These are phyloP conservation scores for Paelopatides confundens DNA, from an alignment of 53 echinoderm and acorn worm genomes.

Conservation along the genomic window DNA sequence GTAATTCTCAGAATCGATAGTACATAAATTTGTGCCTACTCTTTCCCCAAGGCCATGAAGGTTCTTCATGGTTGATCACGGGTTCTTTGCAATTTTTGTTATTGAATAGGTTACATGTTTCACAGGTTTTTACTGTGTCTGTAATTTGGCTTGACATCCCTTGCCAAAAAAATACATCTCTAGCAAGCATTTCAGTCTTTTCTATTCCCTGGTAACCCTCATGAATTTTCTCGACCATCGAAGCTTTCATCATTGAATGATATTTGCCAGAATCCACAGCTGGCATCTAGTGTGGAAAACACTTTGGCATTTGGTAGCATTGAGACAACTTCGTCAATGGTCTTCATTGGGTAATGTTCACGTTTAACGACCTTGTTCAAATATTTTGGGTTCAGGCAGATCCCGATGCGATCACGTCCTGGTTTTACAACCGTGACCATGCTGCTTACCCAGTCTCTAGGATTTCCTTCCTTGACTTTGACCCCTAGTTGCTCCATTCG, in stretches of 20 bases:
- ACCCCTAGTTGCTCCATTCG: too few relatives aligned
- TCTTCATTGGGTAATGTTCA: too few relatives aligned
- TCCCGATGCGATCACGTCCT: too few relatives aligned
- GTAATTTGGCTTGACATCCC: constrained; percentile 18
- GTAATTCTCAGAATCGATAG: background rate
- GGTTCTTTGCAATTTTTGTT: constrained; percentile 27
- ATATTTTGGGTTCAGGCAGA: too few relatives aligned
- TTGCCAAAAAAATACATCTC: constrained; percentile 39
- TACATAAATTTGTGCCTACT: constrained; percentile 40
- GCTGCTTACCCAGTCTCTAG: too few relatives aligned
- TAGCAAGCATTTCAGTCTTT: constrained; percentile 36
- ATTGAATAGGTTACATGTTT: constrained; percentile 17
- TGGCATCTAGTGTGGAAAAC: too few relatives aligned
- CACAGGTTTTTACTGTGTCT: constrained; percentile 21
- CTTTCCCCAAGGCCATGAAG: constrained; percentile 40
- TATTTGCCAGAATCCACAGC: too few relatives aligned
- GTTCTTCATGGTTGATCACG: constrained; percentile 25
- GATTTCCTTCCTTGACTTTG: too few relatives aligned
- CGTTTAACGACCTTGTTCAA: too few relatives aligned
- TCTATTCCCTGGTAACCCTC: constrained; percentile 57
- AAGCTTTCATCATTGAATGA: background rate
- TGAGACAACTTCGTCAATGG: too few relatives aligned
- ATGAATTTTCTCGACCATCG: constrained; percentile 54
- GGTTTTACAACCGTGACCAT: too few relatives aligned
- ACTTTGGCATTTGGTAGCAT: too few relatives aligned